Conservation (phyloP, 2,888 invertebrate genomes). For the Cloeon dipterum region DNA sequence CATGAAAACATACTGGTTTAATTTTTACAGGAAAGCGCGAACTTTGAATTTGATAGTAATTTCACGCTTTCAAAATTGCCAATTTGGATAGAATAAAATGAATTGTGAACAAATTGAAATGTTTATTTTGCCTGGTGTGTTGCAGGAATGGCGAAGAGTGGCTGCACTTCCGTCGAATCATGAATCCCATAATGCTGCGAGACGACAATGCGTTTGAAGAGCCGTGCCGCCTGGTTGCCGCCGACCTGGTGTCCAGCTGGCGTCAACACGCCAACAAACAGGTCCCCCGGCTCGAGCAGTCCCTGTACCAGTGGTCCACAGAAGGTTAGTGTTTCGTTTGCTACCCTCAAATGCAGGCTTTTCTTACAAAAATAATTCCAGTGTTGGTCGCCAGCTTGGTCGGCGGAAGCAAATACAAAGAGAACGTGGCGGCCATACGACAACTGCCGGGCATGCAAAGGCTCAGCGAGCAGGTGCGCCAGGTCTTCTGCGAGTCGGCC, state of each 20-base stretch:
- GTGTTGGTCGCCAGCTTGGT: slow-evolving; percentile 20
- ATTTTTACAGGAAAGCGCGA: too few relatives aligned
- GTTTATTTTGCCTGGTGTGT: too few relatives aligned
- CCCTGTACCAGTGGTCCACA: slow-evolving; percentile 56
- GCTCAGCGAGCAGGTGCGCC: slow-evolving; percentile 38
- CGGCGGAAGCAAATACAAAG: slow-evolving; percentile 15
- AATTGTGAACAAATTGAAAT: too few relatives aligned
- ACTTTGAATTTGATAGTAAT: too few relatives aligned
- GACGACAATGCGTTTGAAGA: slow-evolving; percentile 30
- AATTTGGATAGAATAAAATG: too few relatives aligned
- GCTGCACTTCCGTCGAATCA: slow-evolving; percentile 40
- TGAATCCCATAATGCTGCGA: slow-evolving; percentile 49
- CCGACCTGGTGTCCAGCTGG: slow-evolving; percentile 25
- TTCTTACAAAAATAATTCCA: slow-evolving; percentile 19
- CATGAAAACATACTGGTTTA: too few relatives aligned
- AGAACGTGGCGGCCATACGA: slow-evolving; percentile 8
- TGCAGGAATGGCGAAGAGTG: slow-evolving; percentile 54
- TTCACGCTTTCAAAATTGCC: too few relatives aligned
- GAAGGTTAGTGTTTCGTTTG: slow-evolving; percentile 30
- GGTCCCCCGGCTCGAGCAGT: slow-evolving; percentile 34
- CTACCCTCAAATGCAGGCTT: background rate
- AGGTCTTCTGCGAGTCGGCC: slow-evolving; percentile 49
- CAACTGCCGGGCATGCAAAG: slow-evolving; percentile 23
- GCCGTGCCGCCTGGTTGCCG: slow-evolving; percentile 30
- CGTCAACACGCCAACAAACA: slow-evolving; percentile 9